Percentiles rank a stretch among this genome's conserved stretches.
These are phyloP conservation scores for Drosophila affinis DNA, from an alignment of 2,888 invertebrate genomes.

Conservation along the genomic window DNA sequence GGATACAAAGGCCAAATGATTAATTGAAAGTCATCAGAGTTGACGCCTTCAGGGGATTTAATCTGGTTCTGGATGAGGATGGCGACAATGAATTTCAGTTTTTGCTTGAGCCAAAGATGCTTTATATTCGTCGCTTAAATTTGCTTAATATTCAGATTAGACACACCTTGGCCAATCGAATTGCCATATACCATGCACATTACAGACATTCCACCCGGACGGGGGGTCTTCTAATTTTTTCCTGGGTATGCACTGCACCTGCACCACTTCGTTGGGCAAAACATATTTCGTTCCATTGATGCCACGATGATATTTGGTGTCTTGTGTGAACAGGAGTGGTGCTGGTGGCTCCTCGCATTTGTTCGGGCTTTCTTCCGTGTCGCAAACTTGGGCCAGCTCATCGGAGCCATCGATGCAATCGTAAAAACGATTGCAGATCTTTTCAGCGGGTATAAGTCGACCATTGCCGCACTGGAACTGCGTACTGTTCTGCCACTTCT, in stretches of 20 bases:
- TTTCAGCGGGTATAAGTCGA: background rate
- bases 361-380: background rate
- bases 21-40: constrained; percentile 48
- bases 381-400: constrained; percentile 24
- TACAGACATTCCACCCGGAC: constrained; percentile 33
- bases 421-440: constrained; percentile 10
- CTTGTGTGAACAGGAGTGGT: background rate
- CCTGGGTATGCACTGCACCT: constrained; percentile 8
- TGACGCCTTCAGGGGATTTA: constrained; percentile 12
- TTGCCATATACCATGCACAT: constrained; percentile 5
- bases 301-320: background rate
- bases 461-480: constrained; percentile 42
- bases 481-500: no score
- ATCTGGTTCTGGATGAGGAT: constrained; percentile 8
- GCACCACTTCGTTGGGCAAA: constrained; percentile 22
- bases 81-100: background rate
- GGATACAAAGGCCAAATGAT: constrained; percentile 37
- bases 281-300: constrained; percentile 2
- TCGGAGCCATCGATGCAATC: constrained; percentile 42
- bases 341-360: constrained; percentile 6
- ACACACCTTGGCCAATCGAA: background rate
- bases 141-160: background rate
- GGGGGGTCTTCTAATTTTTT: accelerated
- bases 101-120: background rate
- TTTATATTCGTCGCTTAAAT: background rate